Evolutionary conservation across 2,888 invertebrate species (phyloP).

Genomic region (Iphiclides podalirius): DNA sequence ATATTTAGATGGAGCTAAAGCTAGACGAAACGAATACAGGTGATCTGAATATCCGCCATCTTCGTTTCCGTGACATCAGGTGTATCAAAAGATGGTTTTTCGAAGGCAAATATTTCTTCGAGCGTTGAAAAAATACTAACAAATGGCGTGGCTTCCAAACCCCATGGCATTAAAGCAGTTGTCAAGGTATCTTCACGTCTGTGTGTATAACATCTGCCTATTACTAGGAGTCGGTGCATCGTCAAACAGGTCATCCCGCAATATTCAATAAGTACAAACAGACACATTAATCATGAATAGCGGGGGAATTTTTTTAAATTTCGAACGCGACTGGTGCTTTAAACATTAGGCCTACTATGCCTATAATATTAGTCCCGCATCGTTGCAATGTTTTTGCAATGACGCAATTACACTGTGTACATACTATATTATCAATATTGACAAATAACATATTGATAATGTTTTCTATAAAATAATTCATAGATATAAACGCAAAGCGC

Average conservation of each 20-base stretch:
- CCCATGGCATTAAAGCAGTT: conserved; percentile 40
- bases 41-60: conserved; percentile 17
- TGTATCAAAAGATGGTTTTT: conserved; percentile 2
- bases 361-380: conserved; percentile 23
- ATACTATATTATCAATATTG: too few relatives aligned
- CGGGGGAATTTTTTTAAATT: conserved; percentile 46
- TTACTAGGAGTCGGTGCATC: conserved; percentile 64
- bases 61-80: conserved; percentile 17
- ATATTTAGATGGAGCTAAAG: conserved; percentile 1
- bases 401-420: neutral
- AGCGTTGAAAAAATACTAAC: conserved; percentile 9
- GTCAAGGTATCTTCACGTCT: conserved; percentile 44
- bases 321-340: conserved; percentile 34
- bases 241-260: conserved; percentile 64
- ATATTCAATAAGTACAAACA: conserved; percentile 49
- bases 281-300: conserved; percentile 57
- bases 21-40: conserved; percentile 3
- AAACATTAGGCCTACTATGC: conserved; percentile 36
- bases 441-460: too few relatives aligned
- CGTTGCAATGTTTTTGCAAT: conserved; percentile 13
- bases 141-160: conserved; percentile 4
- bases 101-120: conserved; percentile 10
- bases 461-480: too few relatives aligned
- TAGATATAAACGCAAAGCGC: too few relatives aligned
- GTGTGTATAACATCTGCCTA: conserved; percentile 64